Conservation (phyloP, 92 coral and sea anemone genomes). For the Epizoanthus rinbou region DNA sequence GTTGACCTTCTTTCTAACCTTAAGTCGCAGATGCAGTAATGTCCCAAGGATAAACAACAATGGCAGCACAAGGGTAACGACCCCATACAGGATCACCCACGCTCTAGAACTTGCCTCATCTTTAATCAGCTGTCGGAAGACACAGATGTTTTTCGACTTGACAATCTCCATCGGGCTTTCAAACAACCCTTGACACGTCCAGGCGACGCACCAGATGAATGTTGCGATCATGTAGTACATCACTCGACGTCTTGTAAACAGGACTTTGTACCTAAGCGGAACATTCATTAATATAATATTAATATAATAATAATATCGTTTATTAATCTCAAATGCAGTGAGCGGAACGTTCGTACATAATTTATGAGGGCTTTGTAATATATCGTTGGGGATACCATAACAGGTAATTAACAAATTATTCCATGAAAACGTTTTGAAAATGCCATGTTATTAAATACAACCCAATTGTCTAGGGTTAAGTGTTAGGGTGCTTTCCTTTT, state of each 20-base stretch:
- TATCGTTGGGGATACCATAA: too few species aligned
- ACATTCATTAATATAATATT: background rate
- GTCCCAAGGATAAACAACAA: slow-evolving; percentile 9
- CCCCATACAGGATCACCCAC: slow-evolving; percentile 20
- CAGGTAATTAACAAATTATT: too few species aligned
- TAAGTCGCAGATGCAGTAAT: slow-evolving; percentile 26
- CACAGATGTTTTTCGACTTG: slow-evolving; percentile 12
- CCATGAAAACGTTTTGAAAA: too few species aligned
- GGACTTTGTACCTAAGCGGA: slow-evolving; percentile 1
- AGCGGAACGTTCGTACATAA: background rate
- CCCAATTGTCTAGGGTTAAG: too few species aligned
- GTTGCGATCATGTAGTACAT: slow-evolving; percentile 9
- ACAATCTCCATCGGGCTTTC: slow-evolving; percentile 14
- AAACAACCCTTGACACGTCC: slow-evolving; percentile 21
- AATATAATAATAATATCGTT: too few species aligned
- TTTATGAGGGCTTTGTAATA: too few species aligned
- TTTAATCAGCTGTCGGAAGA: slow-evolving; percentile 2
- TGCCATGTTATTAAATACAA: too few species aligned
- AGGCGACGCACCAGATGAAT: slow-evolving; percentile 14
- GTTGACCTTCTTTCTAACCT: background rate
- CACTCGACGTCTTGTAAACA: slow-evolving; percentile 35
- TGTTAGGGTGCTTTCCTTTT: too few species aligned
- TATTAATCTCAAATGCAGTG: too few species aligned
- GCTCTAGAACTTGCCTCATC: background rate
- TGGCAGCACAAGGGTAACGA: slow-evolving; percentile 16